Evolutionary conservation across 1,140 invertebrate genomes (phyloP).

Genomic region (Drosophila auraria): DNA sequence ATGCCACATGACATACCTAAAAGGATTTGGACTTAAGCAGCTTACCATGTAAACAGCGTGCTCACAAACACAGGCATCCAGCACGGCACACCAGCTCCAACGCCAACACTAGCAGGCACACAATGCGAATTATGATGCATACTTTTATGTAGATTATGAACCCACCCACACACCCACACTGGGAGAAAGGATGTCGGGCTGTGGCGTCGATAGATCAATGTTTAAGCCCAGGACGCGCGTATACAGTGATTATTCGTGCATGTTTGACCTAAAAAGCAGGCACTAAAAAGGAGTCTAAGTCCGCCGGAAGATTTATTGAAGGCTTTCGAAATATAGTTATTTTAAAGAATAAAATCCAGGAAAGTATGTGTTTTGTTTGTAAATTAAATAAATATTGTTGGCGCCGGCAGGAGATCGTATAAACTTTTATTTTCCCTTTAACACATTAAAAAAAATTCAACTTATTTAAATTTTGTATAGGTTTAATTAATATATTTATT

Average conservation of each 20-base stretch:
- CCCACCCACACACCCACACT: slow-evolving; percentile 18
- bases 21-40: slow-evolving; percentile 79
- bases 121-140: slow-evolving; percentile 62
- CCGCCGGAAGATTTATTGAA: background rate
- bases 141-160: slow-evolving; percentile 78
- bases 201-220: slow-evolving; percentile 19
- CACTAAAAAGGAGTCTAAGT: background rate
- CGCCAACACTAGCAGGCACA: slow-evolving; percentile 8
- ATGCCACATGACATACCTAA: slow-evolving; percentile 77
- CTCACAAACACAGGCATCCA: slow-evolving; percentile 29
- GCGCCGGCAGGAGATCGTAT: too few relatives aligned
- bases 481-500: too few relatives aligned
- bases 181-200: slow-evolving; percentile 18
- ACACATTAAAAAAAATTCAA: too few relatives aligned
- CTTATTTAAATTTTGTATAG: too few relatives aligned
- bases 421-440: too few relatives aligned
- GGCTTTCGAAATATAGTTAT: too few relatives aligned
- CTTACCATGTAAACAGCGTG: slow-evolving; percentile 72
- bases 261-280: too few relatives aligned
- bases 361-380: too few relatives aligned
- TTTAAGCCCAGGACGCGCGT: slow-evolving; percentile 16
- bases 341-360: too few relatives aligned
- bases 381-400: too few relatives aligned
- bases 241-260: background rate
- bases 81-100: slow-evolving; percentile 5